Evolutionary conservation across 1,140 invertebrate species (phyloP), one percentile per base, ranked within the genome.

Genomic region (Brachionus rubens): DNA sequence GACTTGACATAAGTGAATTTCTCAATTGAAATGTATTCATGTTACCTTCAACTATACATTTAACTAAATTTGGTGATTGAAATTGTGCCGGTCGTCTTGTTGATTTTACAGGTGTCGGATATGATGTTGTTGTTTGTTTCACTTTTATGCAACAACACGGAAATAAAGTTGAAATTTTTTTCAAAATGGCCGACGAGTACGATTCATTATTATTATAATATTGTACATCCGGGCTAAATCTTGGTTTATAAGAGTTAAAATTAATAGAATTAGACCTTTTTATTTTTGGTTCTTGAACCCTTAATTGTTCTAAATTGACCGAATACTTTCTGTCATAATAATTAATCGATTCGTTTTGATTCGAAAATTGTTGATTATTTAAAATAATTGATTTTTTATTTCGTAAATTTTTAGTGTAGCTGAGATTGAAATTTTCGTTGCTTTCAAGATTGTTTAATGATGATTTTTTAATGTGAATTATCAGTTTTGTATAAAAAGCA

Each of bases 381-480:
- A 24, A 36, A 36, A 36, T 36, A 9, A 36, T 36, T n/a, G n/a
- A n/a, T n/a, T n/a, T n/a, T n/a, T 36, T 36, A 7, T 46, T 46
- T 46, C 5, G 14, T 21, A 16, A 16, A 10, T 48, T 70, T 16
- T 70, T 48, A 4, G 14, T 7, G 21, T 24, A 30, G 10, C 7
- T 26, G 6, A 14, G 3, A 48, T 48, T 7, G 7, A n/a, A 12
- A 10, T n/a, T 46, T 12, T 43, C 40, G 19, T 14, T 14, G n/a
- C 19, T 10, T 24, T 43, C 59, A 3, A 65, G 16, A 12, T 28
- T 65, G 36, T 50, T 72, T n/a, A 50, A 9, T 16, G 68, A 48
- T 12, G 46, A 50, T 14, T 54, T 75, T 56, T 75, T 75, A 9
- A 75, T 75, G 30, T 75, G 48, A 41, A 75, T 40, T 36, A 75